A percentile compares a stretch with the other conserved stretches of the same genome.
Conservation (phyloP, 2,113 vertebrate genomes). For the Brachirus orientalis region DNA sequence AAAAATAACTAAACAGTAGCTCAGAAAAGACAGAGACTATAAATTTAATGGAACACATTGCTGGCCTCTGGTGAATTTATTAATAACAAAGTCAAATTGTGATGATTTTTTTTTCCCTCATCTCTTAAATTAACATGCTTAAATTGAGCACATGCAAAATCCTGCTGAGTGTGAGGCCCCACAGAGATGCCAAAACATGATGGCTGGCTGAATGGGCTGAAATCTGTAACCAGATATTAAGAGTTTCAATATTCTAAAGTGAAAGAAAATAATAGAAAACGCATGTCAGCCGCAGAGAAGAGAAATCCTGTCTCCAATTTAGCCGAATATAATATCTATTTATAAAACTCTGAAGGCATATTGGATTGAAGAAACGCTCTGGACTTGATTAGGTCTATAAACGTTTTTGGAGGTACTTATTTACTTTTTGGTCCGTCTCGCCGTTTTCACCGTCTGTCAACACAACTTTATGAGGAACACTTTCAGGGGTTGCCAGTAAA, state of each 20-base stretch:
- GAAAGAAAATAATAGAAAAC: slow-evolving; percentile 83
- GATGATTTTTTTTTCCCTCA: too few species aligned
- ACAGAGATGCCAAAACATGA: slow-evolving; percentile 65
- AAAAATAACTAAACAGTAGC: slow-evolving; percentile 58
- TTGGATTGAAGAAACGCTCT: slow-evolving; percentile 73
- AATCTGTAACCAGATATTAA: slow-evolving; percentile 82
- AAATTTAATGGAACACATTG: slow-evolving; percentile 55
- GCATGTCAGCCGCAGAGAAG: slow-evolving; percentile 72
- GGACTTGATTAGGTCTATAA: slow-evolving; percentile 82
- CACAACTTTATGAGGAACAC: slow-evolving; percentile 68
- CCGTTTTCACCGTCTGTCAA: slow-evolving; percentile 76
- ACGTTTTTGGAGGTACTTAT: slow-evolving; percentile 76
- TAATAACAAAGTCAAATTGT: slow-evolving; percentile 73
- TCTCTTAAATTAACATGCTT: slow-evolving; percentile 70
- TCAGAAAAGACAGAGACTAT: slow-evolving; percentile 29
- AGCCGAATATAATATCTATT: slow-evolving; percentile 78
- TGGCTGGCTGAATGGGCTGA: slow-evolving; percentile 61
- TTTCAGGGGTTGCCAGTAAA: slow-evolving; percentile 58
- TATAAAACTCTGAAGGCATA: slow-evolving; percentile 77
- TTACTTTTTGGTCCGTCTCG: slow-evolving; percentile 74
- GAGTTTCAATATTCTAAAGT: slow-evolving; percentile 77
- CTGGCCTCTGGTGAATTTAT: slow-evolving; percentile 56
- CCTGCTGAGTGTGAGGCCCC: slow-evolving; percentile 64
- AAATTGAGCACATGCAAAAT: slow-evolving; percentile 68
- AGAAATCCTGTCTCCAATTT: slow-evolving; percentile 81